A percentile compares a stretch with the other conserved stretches of the same genome.
Conservation (phyloP, 2,113 vertebrate genomes). For the Gambusia affinis region DNA sequence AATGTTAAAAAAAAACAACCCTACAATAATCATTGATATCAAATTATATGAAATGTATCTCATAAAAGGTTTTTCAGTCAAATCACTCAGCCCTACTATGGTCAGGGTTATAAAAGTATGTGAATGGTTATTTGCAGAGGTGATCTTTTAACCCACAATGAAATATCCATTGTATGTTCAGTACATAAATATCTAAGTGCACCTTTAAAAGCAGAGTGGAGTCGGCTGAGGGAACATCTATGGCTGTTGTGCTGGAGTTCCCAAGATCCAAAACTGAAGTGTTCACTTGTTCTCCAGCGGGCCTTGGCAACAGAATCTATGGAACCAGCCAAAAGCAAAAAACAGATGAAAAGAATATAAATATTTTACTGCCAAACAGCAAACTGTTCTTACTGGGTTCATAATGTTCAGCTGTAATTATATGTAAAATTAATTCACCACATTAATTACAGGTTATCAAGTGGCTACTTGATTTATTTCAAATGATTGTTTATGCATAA, state of each 20-base stretch:
- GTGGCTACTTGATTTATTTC: background rate
- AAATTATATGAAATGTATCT: no score
- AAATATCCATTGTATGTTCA: background rate
- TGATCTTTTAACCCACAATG: background rate
- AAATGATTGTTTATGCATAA: background rate
- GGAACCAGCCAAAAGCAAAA: background rate
- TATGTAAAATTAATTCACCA: no score
- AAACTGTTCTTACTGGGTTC: background rate
- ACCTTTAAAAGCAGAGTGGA: slow-evolving; percentile 83
- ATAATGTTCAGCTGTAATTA: background rate
- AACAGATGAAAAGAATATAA: background rate
- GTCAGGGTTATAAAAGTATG: background rate
- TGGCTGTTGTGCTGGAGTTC: slow-evolving; percentile 79
- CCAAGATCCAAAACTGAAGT: slow-evolving; percentile 79
- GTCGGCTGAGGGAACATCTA: slow-evolving; percentile 80
- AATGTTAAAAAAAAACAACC: no score
- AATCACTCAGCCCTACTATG: no score
- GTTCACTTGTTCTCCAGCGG: slow-evolving; percentile 57
- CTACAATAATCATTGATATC: no score
- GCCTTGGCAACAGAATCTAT: slow-evolving; percentile 86
- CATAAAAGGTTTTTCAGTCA: no score
- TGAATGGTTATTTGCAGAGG: background rate
- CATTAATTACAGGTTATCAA: no score
- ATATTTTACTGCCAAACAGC: background rate
- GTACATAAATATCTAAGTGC: background rate